Percentiles rank a stretch among this genome's conserved stretches.
Evolutionary conservation across 2,888 invertebrate genomes (phyloP).

Genomic region (Tiliacea citrago): DNA sequence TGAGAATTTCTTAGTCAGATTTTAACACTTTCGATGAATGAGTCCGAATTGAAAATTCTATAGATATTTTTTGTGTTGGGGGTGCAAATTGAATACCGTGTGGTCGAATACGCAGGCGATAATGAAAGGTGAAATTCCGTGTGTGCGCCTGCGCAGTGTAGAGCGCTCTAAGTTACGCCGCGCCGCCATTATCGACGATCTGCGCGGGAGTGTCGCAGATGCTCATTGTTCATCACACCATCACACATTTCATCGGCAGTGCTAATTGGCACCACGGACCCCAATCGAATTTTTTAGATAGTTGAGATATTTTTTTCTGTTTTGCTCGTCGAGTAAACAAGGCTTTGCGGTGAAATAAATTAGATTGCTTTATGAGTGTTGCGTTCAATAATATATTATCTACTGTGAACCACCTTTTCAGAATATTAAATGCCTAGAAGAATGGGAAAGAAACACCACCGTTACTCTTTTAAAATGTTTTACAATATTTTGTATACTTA

Average conservation of each 20-base stretch:
- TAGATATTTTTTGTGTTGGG: conserved; percentile 10
- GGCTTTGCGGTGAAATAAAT: conserved; percentile 37
- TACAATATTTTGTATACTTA: too few species aligned
- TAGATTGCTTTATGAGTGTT: conserved; percentile 39
- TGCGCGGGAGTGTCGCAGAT: conserved; percentile 64
- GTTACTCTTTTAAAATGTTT: too few species aligned
- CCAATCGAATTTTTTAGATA: conserved; percentile 68
- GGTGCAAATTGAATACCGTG: conserved; percentile 55
- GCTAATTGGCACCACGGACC: conserved; percentile 77
- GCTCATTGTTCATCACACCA: conserved; percentile 76
- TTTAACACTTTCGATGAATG: conserved; percentile 56
- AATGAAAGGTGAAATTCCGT: conserved; percentile 61
- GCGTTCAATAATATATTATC: conserved; percentile 1
- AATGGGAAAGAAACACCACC: too few species aligned
- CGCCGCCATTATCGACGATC: conserved; percentile 69
- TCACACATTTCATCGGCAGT: conserved; percentile 74
- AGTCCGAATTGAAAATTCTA: conserved; percentile 23
- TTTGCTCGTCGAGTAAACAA: conserved; percentile 46
- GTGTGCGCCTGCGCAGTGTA: conserved; percentile 51
- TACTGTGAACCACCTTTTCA: not conserved
- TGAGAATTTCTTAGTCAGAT: conserved; percentile 33
- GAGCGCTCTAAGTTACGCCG: conserved; percentile 66
- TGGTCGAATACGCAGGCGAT: conserved; percentile 60
- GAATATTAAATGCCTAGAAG: not conserved
- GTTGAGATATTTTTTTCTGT: conserved; percentile 50